A percentile compares a stretch with the other conserved stretches of the same genome.
phyloP scores from a whole-genome alignment of 2,888 invertebrate genomes.

The Mamestra brassicae region DNA sequence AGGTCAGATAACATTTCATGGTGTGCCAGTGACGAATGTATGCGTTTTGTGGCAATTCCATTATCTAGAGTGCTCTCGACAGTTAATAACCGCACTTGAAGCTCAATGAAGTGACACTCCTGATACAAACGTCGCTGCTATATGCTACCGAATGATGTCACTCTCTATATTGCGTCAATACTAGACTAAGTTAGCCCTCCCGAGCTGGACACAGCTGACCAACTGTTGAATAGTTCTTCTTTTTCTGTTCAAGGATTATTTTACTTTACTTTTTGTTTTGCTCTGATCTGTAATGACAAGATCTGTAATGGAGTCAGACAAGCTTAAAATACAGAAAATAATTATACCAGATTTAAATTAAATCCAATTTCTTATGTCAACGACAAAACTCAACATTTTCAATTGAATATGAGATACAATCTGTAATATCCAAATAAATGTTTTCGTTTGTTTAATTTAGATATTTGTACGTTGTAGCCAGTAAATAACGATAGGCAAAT shows the following conservation, averaged over 20 bases:
- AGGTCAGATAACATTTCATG: constrained; percentile 70
- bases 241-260: constrained; percentile 35
- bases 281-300: too few relatives aligned
- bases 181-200: constrained; percentile 31
- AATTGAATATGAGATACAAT: constrained; percentile 30
- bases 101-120: constrained; percentile 79
- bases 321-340: not conserved
- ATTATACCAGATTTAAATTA: not conserved
- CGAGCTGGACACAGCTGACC: constrained; percentile 27
- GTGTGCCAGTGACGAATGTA: constrained; percentile 70
- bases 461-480: constrained; percentile 27
- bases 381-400: constrained; percentile 6
- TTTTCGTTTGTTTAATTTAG: constrained; percentile 43
- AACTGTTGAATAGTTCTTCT: constrained; percentile 28
- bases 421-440: constrained; percentile 25
- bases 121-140: constrained; percentile 70
- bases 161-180: constrained; percentile 77
- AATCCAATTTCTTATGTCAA: constrained; percentile 11
- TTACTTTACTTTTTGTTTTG: constrained; percentile 17
- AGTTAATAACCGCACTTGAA: constrained; percentile 87
- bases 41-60: constrained; percentile 83
- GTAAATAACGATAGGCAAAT: constrained; percentile 48
- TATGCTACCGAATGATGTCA: constrained; percentile 81
- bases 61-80: constrained; percentile 89
- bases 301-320: not conserved